Percentiles rank a stretch among this genome's conserved stretches.
phyloP scores from a whole-genome alignment of 2,888 invertebrate species.

The Drosophila neoperkinsi region DNA sequence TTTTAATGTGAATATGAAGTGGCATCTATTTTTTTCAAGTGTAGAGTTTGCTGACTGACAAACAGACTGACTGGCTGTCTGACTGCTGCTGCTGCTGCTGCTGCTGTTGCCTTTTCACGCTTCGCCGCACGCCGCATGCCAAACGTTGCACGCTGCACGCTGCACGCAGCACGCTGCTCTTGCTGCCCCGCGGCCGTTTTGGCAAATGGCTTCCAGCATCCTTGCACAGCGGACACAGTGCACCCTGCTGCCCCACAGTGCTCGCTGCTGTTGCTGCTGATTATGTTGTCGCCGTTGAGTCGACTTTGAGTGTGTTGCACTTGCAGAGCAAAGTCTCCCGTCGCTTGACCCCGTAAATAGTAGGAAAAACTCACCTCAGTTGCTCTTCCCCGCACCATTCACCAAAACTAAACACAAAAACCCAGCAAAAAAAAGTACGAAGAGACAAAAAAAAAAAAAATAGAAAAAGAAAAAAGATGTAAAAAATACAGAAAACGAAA shows the following conservation, averaged over 20 bases:
- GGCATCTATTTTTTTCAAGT: neutral
- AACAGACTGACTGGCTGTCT: neutral
- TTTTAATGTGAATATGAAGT: neutral
- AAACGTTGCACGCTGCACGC: constrained; percentile 6
- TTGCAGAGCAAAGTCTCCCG: constrained; percentile 52
- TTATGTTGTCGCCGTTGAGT: constrained; percentile 67
- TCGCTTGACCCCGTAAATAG: constrained; percentile 44
- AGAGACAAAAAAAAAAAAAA: neutral
- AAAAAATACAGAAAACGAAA: constrained; percentile 14
- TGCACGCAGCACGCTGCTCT: constrained; percentile 2
- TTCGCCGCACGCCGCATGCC: constrained; percentile 48
- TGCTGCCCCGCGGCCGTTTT: constrained; percentile 27
- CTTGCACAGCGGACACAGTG: constrained; percentile 57
- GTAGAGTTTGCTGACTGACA: neutral
- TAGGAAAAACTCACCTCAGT: constrained; percentile 21
- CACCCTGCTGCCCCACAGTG: constrained; percentile 57
- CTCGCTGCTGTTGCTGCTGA: constrained; percentile 47
- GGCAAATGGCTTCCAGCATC: constrained; percentile 58
- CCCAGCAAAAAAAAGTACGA: neutral
- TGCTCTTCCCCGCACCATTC: constrained; percentile 31
- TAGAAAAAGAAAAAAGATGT: neutral
- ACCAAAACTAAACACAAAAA: constrained; percentile 11
- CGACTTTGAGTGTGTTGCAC: constrained; percentile 50
- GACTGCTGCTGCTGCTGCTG: constrained; percentile 8
- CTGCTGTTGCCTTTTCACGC: constrained; percentile 62